Evolutionary conservation across 2,113 vertebrate genomes (phyloP).

Genomic region (Maccullochella peelii): DNA sequence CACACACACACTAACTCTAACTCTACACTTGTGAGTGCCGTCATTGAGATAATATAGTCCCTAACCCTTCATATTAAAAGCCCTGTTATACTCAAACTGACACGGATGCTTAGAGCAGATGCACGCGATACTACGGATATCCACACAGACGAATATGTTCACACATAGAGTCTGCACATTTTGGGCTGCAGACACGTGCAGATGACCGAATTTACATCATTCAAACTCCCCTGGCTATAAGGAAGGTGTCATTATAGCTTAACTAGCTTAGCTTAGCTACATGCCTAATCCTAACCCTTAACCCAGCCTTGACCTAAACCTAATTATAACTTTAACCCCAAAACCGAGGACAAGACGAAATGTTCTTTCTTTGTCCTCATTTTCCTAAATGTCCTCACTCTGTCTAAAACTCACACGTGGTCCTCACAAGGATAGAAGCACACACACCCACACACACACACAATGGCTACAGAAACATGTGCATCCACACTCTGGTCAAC

Average conservation of each 20-base stretch:
- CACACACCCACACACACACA: neutral
- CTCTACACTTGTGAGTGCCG: too few relatives aligned
- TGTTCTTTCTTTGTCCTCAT: neutral
- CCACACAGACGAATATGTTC: too few relatives aligned
- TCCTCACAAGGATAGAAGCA: neutral
- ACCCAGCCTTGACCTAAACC: neutral
- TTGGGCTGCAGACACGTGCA: neutral
- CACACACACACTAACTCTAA: neutral
- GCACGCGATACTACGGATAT: too few relatives aligned
- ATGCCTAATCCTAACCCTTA: neutral
- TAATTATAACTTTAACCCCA: neutral
- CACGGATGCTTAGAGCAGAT: too few relatives aligned
- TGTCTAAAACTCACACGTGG: neutral
- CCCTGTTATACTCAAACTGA: too few relatives aligned
- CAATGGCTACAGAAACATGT: neutral
- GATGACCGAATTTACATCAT: neutral
- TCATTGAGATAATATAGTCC: too few relatives aligned
- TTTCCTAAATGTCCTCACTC: neutral
- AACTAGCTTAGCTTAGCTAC: too few relatives aligned
- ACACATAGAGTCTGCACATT: neutral
- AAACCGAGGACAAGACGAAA: neutral
- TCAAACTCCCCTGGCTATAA: neutral
- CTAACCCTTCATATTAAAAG: neutral
- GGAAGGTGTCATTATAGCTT: neutral
- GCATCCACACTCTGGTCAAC: constrained; percentile 27